These are phyloP conservation scores for Sander lucioperca DNA, from an alignment of 2,113 vertebrate species.

Conservation along the genomic window DNA sequence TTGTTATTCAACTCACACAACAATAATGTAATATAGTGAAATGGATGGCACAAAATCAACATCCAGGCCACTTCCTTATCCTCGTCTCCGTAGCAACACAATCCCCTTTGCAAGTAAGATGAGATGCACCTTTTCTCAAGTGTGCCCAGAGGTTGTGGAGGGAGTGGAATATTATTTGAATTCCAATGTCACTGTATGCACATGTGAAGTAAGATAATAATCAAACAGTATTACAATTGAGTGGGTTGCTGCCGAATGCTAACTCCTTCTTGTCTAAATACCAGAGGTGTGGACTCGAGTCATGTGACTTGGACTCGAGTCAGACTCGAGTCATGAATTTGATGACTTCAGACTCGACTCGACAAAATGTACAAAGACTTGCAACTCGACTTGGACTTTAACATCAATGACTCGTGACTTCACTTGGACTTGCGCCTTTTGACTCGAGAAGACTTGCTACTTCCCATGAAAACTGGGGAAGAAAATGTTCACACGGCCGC, in stretches of 20 bases:
- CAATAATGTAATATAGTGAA: slow-evolving; percentile 62
- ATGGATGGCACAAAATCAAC: slow-evolving; percentile 72
- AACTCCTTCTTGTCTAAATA: neutral
- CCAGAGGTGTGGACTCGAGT: too few relatives aligned
- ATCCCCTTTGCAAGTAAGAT: slow-evolving; percentile 70
- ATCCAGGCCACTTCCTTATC: slow-evolving; percentile 54
- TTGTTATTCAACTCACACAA: slow-evolving; percentile 63
- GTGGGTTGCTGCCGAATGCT: neutral
- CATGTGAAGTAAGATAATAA: slow-evolving; percentile 19
- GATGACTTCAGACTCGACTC: too few relatives aligned
- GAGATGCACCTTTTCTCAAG: slow-evolving; percentile 62
- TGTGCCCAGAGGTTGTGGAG: slow-evolving; percentile 47
- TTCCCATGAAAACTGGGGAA: too few relatives aligned
- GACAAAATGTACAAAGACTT: too few relatives aligned
- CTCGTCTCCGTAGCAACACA: slow-evolving; percentile 81
- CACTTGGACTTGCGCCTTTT: too few relatives aligned
- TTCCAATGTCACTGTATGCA: slow-evolving; percentile 20
- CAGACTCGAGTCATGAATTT: too few relatives aligned
- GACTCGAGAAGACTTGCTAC: too few relatives aligned
- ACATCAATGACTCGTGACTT: too few relatives aligned
- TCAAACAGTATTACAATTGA: neutral
- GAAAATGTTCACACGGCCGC: too few relatives aligned
- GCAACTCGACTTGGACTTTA: too few relatives aligned
- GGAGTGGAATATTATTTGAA: slow-evolving; percentile 36
- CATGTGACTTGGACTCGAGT: too few relatives aligned